phyloP scores from a whole-genome alignment of 2,888 invertebrate genomes.

The Synergus umbraculus region DNA sequence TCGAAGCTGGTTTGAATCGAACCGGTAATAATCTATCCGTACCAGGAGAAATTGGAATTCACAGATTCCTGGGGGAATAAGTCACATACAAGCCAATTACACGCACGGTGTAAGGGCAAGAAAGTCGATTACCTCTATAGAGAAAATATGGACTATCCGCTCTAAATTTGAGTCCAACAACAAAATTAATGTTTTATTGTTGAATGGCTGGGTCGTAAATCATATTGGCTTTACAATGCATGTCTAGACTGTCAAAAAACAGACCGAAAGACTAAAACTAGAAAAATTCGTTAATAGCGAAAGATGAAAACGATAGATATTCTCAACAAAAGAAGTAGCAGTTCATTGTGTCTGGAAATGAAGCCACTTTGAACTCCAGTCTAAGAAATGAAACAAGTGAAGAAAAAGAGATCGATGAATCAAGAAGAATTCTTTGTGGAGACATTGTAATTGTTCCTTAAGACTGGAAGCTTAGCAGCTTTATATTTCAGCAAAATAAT shows the following conservation, averaged over 20 bases:
- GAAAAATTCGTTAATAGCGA: constrained; percentile 13
- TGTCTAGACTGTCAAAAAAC: background rate
- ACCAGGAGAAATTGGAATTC: constrained; percentile 8
- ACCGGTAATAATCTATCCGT: background rate
- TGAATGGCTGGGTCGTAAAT: background rate
- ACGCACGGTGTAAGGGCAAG: background rate
- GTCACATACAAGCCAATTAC: constrained; percentile 26
- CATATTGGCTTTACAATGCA: background rate
- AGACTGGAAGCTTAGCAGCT: background rate
- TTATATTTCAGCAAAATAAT: background rate
- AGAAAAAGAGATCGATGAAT: constrained; percentile 19
- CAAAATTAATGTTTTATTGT: background rate
- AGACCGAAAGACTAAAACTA: constrained; percentile 14
- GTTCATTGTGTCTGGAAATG: constrained; percentile 28
- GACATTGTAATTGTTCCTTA: background rate
- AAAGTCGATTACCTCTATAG: constrained; percentile 5
- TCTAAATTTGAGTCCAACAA: background rate
- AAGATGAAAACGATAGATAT: constrained; percentile 26
- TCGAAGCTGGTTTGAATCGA: background rate
- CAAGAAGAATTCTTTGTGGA: constrained; percentile 17
- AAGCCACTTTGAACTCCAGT: constrained; percentile 19
- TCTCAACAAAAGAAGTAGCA: constrained; percentile 22
- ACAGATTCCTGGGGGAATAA: constrained; percentile 2
- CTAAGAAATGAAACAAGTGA: background rate
- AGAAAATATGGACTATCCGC: background rate